Evolutionary conservation across 2,113 vertebrate species (phyloP), one percentile per base, ranked within the genome.

Genomic region (Thalassarche chlororhynchos): DNA sequence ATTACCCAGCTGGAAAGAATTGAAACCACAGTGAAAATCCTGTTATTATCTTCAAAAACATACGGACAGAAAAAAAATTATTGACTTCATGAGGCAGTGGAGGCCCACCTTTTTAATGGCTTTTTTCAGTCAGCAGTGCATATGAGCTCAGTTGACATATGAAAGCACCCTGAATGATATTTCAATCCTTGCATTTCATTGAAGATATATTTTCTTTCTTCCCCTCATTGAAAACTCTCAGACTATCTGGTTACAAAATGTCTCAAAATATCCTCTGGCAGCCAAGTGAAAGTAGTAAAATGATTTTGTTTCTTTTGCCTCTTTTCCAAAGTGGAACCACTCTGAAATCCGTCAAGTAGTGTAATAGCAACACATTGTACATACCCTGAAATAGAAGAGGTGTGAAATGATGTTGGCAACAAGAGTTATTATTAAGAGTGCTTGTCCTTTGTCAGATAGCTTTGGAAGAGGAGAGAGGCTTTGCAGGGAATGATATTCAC

Each of bases 21-120:
- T 95, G 85, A 97, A 97, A 72, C 57, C 34, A 77, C 51, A 47
- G 75, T 70, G 60, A 95, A 94, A 96, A 95, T 72, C 18, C 38
- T 71, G 40, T 77, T 93, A n/a, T 92, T 88, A 68, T 36, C 78
- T 84, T 97, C n/a, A 95, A 71, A 94, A 93, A 90, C 55, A 52
- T 66, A 71, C 4, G 34, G 89, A 83, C 49, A 77, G 24, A 10
- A 49, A 82, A 91, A 89, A 32, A 70, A 18, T 7, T 12, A 69
- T 49, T 7, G n/a, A 87, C 72, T 95, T 89, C n/a, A 76, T 76
- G 76, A 84, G 20, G 19, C 64, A 68, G 64, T 82, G 61, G 32
- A 74, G 65, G 44, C 10, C 57, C 31, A 62, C 93, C 64, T 74
- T 92, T 93, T 89, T 64, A 88, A 77, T 65, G 57, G 38, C 40